Evolutionary conservation across 2,797 vertebrate species (phyloP), one percentile per base, ranked within the genome.

Genomic region (Vultur gryphus): DNA sequence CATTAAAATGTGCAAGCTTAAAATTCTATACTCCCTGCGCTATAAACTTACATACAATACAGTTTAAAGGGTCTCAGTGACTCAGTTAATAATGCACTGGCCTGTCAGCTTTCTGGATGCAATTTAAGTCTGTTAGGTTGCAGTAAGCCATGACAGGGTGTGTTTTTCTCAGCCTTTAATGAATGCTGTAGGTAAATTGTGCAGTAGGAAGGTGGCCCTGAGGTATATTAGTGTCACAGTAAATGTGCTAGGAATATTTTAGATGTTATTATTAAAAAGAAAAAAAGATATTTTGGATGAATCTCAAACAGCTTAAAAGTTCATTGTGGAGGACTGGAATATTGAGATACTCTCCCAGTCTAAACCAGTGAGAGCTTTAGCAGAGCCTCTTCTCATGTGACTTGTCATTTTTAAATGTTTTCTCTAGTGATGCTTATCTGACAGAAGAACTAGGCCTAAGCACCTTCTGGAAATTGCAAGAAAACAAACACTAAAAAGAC

Each of bases 1-100:
- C 91, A 97, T 97, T 97, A 97, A 97, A 98, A 95, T 95, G 77
- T 94, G 97, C 97, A 97, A 91, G 85, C 86, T 97, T 97, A 97
- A 97, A 94, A 93, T 97, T 97, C 89, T 65, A 66, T 80, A 93
- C 95, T 96, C 77, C 96, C 96, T 90, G 84, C 11, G 19, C 90
- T 95, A 93, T 96, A 97, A 97, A 96, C 92, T 86, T 89, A 76
- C 91, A 89, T 87, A 95, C 88, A 84, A 92, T 86, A 75, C 54
- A 93, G 83, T 92, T 96, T 96, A 97, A 97, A 96, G 90, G 83
- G 96, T 87, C 94, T 90, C 93, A 46, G 70, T 61, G 87, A 87
- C 87, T 95, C 96, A 67, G 33, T 97, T 96, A 96, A 97, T 96
- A 97, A 97, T 44, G 9, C 15, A 62, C 41, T 93, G 93, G 65